Percentiles rank a stretch among this genome's conserved stretches.
Evolutionary conservation across 2,797 vertebrate genomes (phyloP).

Genomic region (Masticophis lateralis): DNA sequence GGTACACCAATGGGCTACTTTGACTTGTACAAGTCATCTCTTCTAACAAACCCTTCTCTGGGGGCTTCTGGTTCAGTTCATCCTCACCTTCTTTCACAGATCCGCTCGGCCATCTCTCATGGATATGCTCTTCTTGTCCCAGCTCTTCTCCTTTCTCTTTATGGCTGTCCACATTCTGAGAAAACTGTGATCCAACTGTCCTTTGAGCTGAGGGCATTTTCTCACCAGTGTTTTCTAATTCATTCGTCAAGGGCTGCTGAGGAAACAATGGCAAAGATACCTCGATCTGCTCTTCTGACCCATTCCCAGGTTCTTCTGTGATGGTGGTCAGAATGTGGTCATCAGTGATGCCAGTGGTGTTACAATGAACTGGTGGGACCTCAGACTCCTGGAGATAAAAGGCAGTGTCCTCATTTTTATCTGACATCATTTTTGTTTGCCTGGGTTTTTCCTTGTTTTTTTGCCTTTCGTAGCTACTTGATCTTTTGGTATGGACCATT

Average conservation of each 20-base stretch:
- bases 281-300: constrained; percentile 4
- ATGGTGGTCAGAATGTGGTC: constrained; percentile 72
- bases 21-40: accelerated
- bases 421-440: constrained; percentile 54
- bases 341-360: constrained; percentile 68
- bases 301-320: background rate
- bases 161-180: accelerated
- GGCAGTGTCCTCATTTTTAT: constrained; percentile 50
- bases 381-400: constrained; percentile 37
- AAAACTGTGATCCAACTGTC: background rate
- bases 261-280: background rate
- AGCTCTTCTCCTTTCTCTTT: background rate
- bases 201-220: background rate
- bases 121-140: background rate
- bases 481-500: constrained; percentile 43
- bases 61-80: constrained; percentile 34
- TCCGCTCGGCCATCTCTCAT: constrained; percentile 40
- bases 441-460: constrained; percentile 68
- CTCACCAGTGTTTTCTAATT: background rate
- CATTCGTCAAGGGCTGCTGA: background rate
- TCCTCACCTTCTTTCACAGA: constrained; percentile 51
- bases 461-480: constrained; percentile 40
- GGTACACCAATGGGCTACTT: accelerated
- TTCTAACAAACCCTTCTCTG: background rate
- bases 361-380: constrained; percentile 60